Evolutionary conservation across 1,140 invertebrate species (phyloP).

Genomic region (Drosophila grimshawi): DNA sequence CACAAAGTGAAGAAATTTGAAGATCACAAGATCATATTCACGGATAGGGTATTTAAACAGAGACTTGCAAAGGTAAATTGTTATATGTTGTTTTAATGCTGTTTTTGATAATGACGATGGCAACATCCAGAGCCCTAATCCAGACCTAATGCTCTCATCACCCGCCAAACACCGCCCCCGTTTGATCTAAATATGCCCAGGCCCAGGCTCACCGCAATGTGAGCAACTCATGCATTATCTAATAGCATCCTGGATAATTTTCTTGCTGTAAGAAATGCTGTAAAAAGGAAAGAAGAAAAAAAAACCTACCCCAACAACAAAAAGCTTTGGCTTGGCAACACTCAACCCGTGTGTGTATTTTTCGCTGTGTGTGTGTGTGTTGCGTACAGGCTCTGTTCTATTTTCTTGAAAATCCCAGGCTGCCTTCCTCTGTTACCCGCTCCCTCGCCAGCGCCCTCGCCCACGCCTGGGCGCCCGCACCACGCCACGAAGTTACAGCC

Average conservation of each 20-base stretch:
- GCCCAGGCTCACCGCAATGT: slow-evolving; percentile 9
- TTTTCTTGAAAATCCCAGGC: slow-evolving; percentile 73
- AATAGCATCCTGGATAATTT: slow-evolving; percentile 67
- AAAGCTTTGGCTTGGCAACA: slow-evolving; percentile 50
- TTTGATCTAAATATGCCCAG: slow-evolving; percentile 4
- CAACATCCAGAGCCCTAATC: slow-evolving; percentile 29
- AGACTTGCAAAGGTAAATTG: neutral
- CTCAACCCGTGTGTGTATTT: slow-evolving; percentile 21
- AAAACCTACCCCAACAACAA: slow-evolving; percentile 84
- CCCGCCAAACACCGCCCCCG: neutral
- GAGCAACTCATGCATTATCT: slow-evolving; percentile 60
- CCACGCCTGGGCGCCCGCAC: neutral
- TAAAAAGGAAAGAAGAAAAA: slow-evolving; percentile 73
- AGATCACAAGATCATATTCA: too few species aligned
- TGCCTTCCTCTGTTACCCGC: slow-evolving; percentile 2
- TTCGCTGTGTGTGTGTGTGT: slow-evolving; percentile 16
- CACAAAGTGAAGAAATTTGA: too few species aligned
- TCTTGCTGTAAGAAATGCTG: slow-evolving; percentile 11
- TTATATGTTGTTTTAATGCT: neutral
- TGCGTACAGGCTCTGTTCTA: slow-evolving; percentile 40
- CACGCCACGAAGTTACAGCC: slow-evolving; percentile 31
- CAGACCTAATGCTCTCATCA: neutral
- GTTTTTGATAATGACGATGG: slow-evolving; percentile 20
- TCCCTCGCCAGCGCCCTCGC: neutral
- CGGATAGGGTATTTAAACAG: neutral